Percentiles rank a stretch among this genome's conserved stretches.
These are phyloP conservation scores for Tetropium fuscum DNA, from an alignment of 2,888 invertebrate species.

Conservation along the genomic window DNA sequence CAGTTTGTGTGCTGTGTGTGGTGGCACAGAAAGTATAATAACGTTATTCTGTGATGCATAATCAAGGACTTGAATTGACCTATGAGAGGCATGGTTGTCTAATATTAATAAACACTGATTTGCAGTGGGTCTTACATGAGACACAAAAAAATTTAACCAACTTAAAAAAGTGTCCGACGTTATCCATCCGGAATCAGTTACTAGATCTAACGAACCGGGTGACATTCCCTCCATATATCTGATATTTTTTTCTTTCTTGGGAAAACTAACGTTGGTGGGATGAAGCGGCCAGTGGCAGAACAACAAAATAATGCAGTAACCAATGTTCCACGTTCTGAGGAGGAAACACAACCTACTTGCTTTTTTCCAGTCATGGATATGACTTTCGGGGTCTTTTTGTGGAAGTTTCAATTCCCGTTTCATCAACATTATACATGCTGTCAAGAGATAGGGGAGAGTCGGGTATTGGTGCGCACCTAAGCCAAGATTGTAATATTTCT, in stretches of 20 bases:
- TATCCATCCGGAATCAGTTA: not conserved
- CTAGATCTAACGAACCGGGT: not conserved
- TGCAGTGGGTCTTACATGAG: not conserved
- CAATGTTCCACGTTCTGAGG: not conserved
- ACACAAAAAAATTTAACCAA: not conserved
- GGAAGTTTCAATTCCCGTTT: not conserved
- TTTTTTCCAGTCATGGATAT: not conserved
- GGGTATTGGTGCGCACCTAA: no score
- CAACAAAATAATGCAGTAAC: not conserved
- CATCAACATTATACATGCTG: not conserved
- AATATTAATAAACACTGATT: not conserved
- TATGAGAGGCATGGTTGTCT: not conserved
- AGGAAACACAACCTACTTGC: not conserved
- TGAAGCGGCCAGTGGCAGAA: not conserved
- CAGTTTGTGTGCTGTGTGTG: slow-evolving; percentile 19
- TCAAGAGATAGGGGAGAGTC: no score
- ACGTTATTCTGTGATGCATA: not conserved
- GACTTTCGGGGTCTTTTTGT: not conserved
- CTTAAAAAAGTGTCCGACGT: not conserved
- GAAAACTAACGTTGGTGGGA: slow-evolving; percentile 4
- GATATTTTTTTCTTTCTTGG: slow-evolving; percentile 12
- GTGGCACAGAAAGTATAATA: not conserved
- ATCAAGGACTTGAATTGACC: not conserved
- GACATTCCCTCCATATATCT: slow-evolving; percentile 4
- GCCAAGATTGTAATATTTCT: no score